Conservation (phyloP, 2,113 vertebrate species). For the Amphiprion ocellaris region DNA sequence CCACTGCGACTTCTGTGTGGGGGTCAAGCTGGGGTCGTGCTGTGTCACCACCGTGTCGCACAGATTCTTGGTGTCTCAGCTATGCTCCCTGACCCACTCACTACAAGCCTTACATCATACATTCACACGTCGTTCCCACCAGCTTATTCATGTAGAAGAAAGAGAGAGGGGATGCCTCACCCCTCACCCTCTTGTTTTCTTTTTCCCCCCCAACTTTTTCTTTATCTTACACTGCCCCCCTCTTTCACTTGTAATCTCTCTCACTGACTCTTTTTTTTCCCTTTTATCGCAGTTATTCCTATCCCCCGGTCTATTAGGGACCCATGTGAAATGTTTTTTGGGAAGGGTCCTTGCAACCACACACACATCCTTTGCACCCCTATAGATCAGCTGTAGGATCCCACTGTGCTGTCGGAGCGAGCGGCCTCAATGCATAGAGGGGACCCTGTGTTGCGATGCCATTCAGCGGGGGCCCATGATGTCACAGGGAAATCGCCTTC, state of each 20-base stretch:
- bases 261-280: background rate
- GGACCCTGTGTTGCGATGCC: constrained; percentile 58
- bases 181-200: background rate
- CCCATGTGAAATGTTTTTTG: constrained; percentile 43
- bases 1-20: constrained; percentile 10
- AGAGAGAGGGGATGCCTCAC: constrained; percentile 11
- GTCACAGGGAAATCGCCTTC: constrained; percentile 72
- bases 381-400: constrained; percentile 63
- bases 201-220: background rate
- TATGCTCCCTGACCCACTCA: constrained; percentile 54
- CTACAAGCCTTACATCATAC: constrained; percentile 54
- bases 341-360: constrained; percentile 19
- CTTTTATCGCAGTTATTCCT: constrained; percentile 34
- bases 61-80: constrained; percentile 52
- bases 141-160: constrained; percentile 46
- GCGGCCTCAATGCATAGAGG: constrained; percentile 61
- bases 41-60: constrained; percentile 57
- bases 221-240: constrained; percentile 27
- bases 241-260: constrained; percentile 34
- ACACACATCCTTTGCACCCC: constrained; percentile 15
- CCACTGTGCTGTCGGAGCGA: constrained; percentile 36
- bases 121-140: constrained; percentile 60
- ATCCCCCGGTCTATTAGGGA: constrained; percentile 31
- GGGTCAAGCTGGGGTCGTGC: constrained; percentile 42
- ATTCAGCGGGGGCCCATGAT: constrained; percentile 69